Evolutionary conservation across 2,888 invertebrate species (phyloP), one percentile per base, ranked within the genome.

Genomic region (Mythimna vitellina): DNA sequence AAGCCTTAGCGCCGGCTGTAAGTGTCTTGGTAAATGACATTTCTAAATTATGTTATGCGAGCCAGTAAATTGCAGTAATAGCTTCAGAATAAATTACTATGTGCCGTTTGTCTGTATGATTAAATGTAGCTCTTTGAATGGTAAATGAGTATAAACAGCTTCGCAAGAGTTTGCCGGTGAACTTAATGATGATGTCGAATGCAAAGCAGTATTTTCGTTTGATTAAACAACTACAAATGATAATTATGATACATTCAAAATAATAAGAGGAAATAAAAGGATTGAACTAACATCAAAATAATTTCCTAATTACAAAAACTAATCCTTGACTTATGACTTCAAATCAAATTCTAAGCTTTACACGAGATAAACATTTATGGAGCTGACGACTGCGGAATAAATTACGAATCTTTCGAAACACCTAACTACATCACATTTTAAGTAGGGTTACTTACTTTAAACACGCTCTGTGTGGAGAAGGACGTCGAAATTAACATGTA

Each of bases 401-500:
- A 85, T 86, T 77, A 79, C 71, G 49, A 56, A 68, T 38, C 51
- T 85, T 84, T 78, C 78, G 79, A 63, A 84, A 85, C 49, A 65
- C 22, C 53, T 74, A 56, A 57, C 74, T 65, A 65, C 71, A 70
- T 70, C 65, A 73, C 69, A 75, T 81, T 79, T 74, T 58, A 85
- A 78, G 65, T 73, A 69, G 70, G 76, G 81, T 76, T 79, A 80
- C 78, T 83, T 81, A 83, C 75, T 70, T 80, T 76, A 73, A 78
- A 74, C 73, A 80, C 67, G 79, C 82, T 74, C 71, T 66, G 78
- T 80, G 70, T 29, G 54, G 73, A 86, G 91, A 93, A 93, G 92
- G 93, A 91, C 92, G 85, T 82, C 83, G 84, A 81, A 84, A 90
- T 92, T 91, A 91, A 89, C 91, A 90, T 87, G 89, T 91, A 87